These are phyloP conservation scores for Passer montanus DNA, from an alignment of 2,113 vertebrate species.

Conservation along the genomic window DNA sequence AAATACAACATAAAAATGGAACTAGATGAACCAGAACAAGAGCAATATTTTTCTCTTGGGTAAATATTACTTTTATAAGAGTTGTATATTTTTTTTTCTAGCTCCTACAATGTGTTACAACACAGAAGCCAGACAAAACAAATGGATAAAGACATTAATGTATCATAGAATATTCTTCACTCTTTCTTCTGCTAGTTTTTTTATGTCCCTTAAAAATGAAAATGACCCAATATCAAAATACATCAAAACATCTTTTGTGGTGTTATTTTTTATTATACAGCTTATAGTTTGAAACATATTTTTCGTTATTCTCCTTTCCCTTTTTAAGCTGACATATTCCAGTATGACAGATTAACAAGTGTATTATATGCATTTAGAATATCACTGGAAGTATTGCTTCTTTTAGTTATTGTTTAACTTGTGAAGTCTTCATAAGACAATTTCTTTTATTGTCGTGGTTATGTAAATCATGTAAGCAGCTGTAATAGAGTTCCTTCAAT, in stretches of 20 bases:
- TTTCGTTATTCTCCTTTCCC: neutral
- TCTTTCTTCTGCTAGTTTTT: neutral
- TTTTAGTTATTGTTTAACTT: neutral
- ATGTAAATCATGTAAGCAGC: neutral
- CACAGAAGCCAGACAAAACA: constrained; percentile 53
- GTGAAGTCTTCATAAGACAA: neutral
- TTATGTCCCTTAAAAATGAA: neutral
- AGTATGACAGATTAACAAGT: neutral
- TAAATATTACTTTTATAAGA: constrained; percentile 49
- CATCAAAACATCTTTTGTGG: neutral
- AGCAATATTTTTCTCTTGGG: constrained; percentile 36
- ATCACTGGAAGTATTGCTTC: neutral
- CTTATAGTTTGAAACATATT: neutral
- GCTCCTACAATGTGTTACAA: neutral
- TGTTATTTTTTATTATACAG: neutral
- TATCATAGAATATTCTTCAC: neutral
- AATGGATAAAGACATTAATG: neutral
- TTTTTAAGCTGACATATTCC: neutral
- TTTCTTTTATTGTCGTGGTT: neutral
- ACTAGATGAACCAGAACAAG: constrained; percentile 68
- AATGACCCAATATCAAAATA: neutral
- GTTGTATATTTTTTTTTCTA: constrained; percentile 54
- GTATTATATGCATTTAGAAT: neutral
- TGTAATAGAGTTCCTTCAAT: neutral
- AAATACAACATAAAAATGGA: constrained; percentile 65